Evolutionary conservation across 2,113 vertebrate species (phyloP).

Genomic region (Zootoca vivipara): DNA sequence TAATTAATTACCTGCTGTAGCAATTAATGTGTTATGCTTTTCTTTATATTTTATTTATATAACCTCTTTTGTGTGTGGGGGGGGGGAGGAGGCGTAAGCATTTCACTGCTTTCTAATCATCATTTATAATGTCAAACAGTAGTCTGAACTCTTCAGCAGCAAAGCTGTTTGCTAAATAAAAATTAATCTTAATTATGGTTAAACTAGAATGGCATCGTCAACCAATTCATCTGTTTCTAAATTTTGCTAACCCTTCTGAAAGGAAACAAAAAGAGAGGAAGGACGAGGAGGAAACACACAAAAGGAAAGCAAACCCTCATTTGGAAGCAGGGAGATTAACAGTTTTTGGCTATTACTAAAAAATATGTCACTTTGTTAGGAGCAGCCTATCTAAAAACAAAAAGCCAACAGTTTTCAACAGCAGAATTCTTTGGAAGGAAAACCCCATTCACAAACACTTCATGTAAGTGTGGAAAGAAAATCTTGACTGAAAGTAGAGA

Average conservation of each 20-base stretch:
- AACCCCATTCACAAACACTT: rapidly evolving
- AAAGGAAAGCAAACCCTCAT: background rate
- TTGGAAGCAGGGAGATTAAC: background rate
- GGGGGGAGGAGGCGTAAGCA: no score
- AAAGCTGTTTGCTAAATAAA: background rate
- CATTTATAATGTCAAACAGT: background rate
- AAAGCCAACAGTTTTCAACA: background rate
- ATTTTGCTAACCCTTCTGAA: background rate
- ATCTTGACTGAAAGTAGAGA: background rate
- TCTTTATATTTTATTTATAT: background rate
- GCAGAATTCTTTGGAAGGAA: background rate
- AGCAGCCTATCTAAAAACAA: background rate
- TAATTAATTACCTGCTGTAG: background rate
- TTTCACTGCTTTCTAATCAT: background rate
- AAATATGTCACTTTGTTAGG: background rate
- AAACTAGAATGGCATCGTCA: background rate
- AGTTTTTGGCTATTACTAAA: background rate
- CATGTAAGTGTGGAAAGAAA: background rate
- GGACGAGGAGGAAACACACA: background rate
- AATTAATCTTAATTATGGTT: background rate
- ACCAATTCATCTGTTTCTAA: background rate
- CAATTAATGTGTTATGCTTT: background rate
- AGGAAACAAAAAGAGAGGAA: background rate
- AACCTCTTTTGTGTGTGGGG: no score
- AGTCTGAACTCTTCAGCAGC: background rate